Evolutionary conservation across 2,113 vertebrate species (phyloP).

Genomic region (Empidonax traillii): DNA sequence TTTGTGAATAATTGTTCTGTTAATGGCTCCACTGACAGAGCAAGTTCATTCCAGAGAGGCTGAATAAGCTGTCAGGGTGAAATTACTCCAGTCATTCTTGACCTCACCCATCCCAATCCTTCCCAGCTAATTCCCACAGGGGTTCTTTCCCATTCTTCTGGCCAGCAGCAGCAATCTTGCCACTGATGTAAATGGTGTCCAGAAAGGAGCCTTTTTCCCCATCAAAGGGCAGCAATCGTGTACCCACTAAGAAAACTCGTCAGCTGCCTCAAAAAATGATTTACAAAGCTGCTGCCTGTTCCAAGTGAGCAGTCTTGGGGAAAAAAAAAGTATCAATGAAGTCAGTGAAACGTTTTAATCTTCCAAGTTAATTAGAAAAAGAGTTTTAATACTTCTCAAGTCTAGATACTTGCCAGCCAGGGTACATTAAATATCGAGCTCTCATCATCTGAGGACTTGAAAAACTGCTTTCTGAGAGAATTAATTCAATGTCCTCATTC

Average conservation of each 20-base stretch:
- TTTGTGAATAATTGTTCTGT: slow-evolving; percentile 11
- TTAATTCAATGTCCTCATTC: slow-evolving; percentile 89
- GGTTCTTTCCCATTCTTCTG: slow-evolving; percentile 26
- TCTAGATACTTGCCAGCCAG: slow-evolving; percentile 88
- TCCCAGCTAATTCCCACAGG: slow-evolving; percentile 49
- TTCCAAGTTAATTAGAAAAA: slow-evolving; percentile 44
- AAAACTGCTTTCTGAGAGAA: slow-evolving; percentile 90
- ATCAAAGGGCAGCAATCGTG: background rate
- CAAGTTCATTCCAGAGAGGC: slow-evolving; percentile 54
- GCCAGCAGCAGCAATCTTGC: slow-evolving; percentile 12
- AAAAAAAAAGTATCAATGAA: background rate
- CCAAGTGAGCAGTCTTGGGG: slow-evolving; percentile 12
- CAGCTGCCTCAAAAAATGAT: slow-evolving; percentile 35
- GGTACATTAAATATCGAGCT: slow-evolving; percentile 90
- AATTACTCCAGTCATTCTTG: slow-evolving; percentile 43
- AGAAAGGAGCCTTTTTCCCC: background rate
- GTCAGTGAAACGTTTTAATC: slow-evolving; percentile 8
- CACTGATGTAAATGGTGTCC: slow-evolving; percentile 17
- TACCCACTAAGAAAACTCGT: slow-evolving; percentile 33
- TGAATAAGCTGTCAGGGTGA: slow-evolving; percentile 45
- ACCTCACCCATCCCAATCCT: slow-evolving; percentile 47
- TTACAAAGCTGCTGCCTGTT: slow-evolving; percentile 22
- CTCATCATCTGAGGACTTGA: slow-evolving; percentile 86
- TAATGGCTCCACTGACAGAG: slow-evolving; percentile 43
- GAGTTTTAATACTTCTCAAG: slow-evolving; percentile 38